Conservation (phyloP, 2,888 invertebrate genomes). For the Tetragonula carbonaria region DNA sequence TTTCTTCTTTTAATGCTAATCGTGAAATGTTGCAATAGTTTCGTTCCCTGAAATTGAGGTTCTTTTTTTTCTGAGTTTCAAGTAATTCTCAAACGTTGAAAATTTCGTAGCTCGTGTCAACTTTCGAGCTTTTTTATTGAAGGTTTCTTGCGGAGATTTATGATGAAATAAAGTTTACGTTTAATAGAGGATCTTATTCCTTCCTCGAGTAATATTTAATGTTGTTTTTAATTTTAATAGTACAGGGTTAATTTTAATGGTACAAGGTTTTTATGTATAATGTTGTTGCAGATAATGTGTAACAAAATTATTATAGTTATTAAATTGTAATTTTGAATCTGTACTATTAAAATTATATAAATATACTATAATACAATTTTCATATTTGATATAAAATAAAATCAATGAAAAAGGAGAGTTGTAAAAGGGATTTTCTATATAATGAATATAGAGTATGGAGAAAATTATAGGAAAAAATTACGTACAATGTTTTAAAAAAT, state of each 20-base stretch:
- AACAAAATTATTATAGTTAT: too few relatives aligned
- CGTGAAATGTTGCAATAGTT: background rate
- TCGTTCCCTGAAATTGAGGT: background rate
- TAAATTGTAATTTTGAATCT: too few relatives aligned
- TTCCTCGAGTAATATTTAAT: background rate
- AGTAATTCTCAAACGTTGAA: background rate
- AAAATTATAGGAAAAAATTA: too few relatives aligned
- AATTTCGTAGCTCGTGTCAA: background rate
- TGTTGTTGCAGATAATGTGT: too few relatives aligned
- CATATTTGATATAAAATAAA: background rate
- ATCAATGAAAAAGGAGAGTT: background rate
- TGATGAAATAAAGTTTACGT: background rate
- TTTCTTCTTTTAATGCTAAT: background rate
- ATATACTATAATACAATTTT: background rate
- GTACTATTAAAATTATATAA: background rate
- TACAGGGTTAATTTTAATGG: too few relatives aligned
- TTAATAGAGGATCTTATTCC: too few relatives aligned
- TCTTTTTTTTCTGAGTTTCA: background rate
- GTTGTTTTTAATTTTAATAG: background rate
- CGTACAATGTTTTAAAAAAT: too few relatives aligned
- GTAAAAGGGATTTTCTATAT: too few relatives aligned
- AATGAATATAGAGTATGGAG: too few relatives aligned
- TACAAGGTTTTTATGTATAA: too few relatives aligned
- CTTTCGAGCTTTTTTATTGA: background rate
- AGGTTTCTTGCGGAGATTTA: background rate